Conservation (phyloP, 2,888 invertebrate species). For the Acanthacorydalis orientalis region DNA sequence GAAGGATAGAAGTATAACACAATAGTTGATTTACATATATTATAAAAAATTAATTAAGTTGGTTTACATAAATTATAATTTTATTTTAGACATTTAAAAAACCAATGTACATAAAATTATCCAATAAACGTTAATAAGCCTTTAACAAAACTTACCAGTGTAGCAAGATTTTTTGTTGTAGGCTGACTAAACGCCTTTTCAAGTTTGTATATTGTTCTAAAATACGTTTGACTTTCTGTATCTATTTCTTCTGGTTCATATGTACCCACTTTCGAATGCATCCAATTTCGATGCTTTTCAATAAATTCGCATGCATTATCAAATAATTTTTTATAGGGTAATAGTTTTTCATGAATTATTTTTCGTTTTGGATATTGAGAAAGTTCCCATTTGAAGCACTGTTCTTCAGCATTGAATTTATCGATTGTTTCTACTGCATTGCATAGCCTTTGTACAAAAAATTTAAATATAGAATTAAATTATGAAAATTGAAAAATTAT, state of each 20-base stretch:
- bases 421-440: conserved; percentile 66
- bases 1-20: too few relatives aligned
- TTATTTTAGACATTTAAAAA: too few relatives aligned
- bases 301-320: conserved; percentile 76
- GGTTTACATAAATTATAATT: background rate
- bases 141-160: conserved; percentile 29
- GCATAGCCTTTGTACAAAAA: conserved; percentile 33
- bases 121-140: background rate
- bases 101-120: too few relatives aligned
- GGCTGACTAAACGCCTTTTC: conserved; percentile 77
- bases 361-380: conserved; percentile 81
- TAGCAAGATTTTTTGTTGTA: conserved; percentile 54
- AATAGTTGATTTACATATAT: too few relatives aligned
- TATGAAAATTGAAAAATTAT: too few relatives aligned
- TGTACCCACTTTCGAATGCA: conserved; percentile 64
- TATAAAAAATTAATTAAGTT: background rate
- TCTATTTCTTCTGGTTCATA: conserved; percentile 84
- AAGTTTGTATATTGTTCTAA: conserved; percentile 67
- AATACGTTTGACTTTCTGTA: conserved; percentile 47
- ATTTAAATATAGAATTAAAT: background rate
- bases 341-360: conserved; percentile 56
- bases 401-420: conserved; percentile 81
- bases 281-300: conserved; percentile 70
- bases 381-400: conserved; percentile 70
- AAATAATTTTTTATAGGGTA: conserved; percentile 74